These are phyloP conservation scores for Recurvirostra avosetta DNA, from an alignment of 2,113 vertebrate species.

Conservation along the genomic window DNA sequence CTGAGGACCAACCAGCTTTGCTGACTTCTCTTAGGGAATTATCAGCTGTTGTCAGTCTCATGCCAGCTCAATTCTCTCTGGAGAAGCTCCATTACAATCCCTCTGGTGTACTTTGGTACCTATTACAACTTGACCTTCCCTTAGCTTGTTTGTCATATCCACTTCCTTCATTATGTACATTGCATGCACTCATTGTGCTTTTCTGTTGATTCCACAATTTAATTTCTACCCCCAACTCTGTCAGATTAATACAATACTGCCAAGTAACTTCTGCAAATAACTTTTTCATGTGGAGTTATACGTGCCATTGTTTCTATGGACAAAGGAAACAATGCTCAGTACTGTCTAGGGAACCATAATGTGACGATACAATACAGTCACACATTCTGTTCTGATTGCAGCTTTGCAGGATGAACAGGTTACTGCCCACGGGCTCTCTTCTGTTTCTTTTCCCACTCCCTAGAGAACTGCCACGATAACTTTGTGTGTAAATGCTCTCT, in stretches of 20 bases:
- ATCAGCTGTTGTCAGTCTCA: background rate
- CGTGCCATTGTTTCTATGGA: conserved; percentile 11
- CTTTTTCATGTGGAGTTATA: background rate
- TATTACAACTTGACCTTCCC: background rate
- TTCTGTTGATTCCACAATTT: background rate
- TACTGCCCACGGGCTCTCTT: background rate
- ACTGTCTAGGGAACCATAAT: conserved; percentile 14
- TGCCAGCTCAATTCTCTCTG: background rate
- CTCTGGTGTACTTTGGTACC: background rate
- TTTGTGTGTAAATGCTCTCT: background rate
- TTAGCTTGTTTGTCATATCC: background rate
- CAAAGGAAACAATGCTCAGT: conserved; percentile 7
- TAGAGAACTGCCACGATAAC: background rate
- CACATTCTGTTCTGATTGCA: conserved; percentile 11
- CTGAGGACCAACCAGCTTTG: background rate
- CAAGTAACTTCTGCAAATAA: conserved; percentile 12
- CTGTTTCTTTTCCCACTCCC: background rate
- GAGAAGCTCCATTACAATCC: background rate
- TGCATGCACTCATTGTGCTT: background rate
- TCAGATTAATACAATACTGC: background rate
- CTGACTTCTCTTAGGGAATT: background rate
- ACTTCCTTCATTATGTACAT: background rate
- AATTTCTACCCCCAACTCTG: background rate
- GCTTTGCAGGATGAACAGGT: conserved; percentile 38
- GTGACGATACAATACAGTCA: conserved; percentile 1